Evolutionary conservation across 1,140 invertebrate species (phyloP).

Genomic region (Parapsyche elsis): DNA sequence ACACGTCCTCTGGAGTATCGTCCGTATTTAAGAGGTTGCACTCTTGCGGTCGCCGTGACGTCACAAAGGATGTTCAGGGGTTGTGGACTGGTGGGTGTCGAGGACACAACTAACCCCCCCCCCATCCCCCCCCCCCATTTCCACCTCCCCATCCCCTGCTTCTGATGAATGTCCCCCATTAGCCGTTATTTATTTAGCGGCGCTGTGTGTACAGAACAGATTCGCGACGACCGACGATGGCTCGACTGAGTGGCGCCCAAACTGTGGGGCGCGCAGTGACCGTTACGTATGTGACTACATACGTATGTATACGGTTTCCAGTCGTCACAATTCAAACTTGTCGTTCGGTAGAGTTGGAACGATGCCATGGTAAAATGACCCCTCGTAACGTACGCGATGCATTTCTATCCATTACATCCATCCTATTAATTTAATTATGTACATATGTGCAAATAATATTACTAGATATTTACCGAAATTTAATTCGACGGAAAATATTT

Average conservation of each 20-base stretch:
- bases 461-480: too few relatives aligned
- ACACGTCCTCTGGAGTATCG: too few relatives aligned
- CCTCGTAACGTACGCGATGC: too few relatives aligned
- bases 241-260: not conserved
- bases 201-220: slow-evolving; percentile 29
- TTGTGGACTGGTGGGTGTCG: not conserved
- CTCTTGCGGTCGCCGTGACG: slow-evolving; percentile 17
- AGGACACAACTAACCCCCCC: not conserved
- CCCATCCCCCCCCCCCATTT: not conserved
- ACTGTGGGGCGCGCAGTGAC: not conserved
- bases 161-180: slow-evolving; percentile 70
- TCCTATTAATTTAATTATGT: not conserved
- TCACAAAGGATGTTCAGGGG: slow-evolving; percentile 3
- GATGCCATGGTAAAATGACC: too few relatives aligned
- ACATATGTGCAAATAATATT: not conserved
- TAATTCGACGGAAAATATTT: not conserved
- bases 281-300: too few relatives aligned
- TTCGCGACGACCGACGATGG: slow-evolving; percentile 1
- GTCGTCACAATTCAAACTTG: too few relatives aligned
- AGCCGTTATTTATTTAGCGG: slow-evolving; percentile 70
- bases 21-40: not conserved
- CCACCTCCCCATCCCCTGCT: slow-evolving; percentile 59
- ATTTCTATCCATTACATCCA: too few relatives aligned
- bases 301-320: too few relatives aligned
- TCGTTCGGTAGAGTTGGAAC: too few relatives aligned